A percentile compares a stretch with the other conserved stretches of the same genome.
Evolutionary conservation across 2,797 vertebrate species (phyloP).

Genomic region (Semotilus atromaculatus): DNA sequence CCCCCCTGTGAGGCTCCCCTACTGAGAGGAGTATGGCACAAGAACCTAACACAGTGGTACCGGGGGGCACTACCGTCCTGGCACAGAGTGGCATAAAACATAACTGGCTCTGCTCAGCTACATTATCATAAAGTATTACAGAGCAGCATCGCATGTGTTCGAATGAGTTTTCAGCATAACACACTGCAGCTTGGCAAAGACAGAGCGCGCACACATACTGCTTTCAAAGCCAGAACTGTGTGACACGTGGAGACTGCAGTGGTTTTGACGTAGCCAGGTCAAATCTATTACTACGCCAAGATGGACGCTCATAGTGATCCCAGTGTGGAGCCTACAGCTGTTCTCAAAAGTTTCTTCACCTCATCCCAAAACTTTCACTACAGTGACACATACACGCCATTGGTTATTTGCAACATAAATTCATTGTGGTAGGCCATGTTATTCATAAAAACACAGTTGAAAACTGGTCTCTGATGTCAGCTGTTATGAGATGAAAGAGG

Average conservation of each 20-base stretch:
- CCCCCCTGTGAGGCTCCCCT: conserved; percentile 52
- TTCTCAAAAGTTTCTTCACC: conserved; percentile 53
- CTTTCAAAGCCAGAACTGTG: conserved; percentile 57
- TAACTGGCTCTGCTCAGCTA: conserved; percentile 64
- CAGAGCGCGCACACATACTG: conserved; percentile 47
- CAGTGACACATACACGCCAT: conserved; percentile 59
- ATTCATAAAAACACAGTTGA: conserved; percentile 80
- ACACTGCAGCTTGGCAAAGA: conserved; percentile 68
- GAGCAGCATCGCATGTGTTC: conserved; percentile 60
- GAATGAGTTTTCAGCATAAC: conserved; percentile 64
- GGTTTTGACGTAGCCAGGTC: conserved; percentile 24
- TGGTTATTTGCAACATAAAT: conserved; percentile 65
- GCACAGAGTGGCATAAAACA: conserved; percentile 64
- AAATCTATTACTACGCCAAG: background rate
- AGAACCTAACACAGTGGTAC: conserved; percentile 56
- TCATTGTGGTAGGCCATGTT: conserved; percentile 71
- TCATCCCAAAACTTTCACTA: conserved; percentile 49
- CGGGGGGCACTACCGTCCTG: conserved; percentile 60
- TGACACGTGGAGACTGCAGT: conserved; percentile 48
- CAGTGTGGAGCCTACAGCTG: conserved; percentile 17
- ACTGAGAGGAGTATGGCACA: conserved; percentile 55
- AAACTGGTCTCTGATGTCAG: conserved; percentile 82
- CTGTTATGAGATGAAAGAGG: conserved; percentile 65
- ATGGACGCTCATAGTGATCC: conserved; percentile 17
- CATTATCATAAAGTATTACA: conserved; percentile 60